Percentiles rank a stretch among this genome's conserved stretches.
phyloP scores from a whole-genome alignment of 2,888 invertebrate genomes.

The Lasioglossum villosulum region DNA sequence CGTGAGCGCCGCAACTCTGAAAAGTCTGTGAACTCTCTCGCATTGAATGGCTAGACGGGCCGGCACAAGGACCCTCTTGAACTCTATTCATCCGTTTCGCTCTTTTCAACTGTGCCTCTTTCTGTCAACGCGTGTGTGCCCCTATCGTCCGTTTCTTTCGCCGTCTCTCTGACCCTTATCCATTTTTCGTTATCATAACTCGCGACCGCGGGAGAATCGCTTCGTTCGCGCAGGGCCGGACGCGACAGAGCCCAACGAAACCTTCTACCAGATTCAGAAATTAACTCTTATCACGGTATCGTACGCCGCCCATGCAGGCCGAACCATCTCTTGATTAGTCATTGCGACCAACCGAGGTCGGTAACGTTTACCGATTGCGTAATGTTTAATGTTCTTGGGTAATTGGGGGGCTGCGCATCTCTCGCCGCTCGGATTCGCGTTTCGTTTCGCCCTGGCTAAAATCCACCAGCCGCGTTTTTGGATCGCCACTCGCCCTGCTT shows the following conservation, averaged over 20 bases:
- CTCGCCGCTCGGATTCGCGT: no score
- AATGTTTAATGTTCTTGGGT: no score
- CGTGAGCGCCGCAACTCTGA: conserved; percentile 57
- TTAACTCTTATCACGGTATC: no score
- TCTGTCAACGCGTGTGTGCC: conserved; percentile 22
- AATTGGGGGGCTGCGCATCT: no score
- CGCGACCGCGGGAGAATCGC: conserved; percentile 13
- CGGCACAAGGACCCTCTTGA: conserved; percentile 72
- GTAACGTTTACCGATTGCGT: no score
- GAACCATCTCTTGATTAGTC: no score
- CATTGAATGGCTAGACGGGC: conserved; percentile 71
- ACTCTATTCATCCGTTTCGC: conserved; percentile 77
- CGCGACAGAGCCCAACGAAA: neutral
- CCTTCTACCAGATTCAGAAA: no score
- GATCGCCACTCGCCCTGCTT: no score
- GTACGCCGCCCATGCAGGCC: no score
- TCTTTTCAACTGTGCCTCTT: conserved; percentile 62
- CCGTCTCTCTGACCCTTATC: conserved; percentile 47
- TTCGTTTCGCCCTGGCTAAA: no score
- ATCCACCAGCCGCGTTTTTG: no score
- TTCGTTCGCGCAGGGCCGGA: neutral
- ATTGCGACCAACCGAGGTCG: no score
- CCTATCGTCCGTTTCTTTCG: conserved; percentile 32
- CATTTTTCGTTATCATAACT: conserved; percentile 63
- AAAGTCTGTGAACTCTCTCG: conserved; percentile 66